Evolutionary conservation across 2,888 invertebrate species (phyloP).

Genomic region (Clistopyga incitator): DNA sequence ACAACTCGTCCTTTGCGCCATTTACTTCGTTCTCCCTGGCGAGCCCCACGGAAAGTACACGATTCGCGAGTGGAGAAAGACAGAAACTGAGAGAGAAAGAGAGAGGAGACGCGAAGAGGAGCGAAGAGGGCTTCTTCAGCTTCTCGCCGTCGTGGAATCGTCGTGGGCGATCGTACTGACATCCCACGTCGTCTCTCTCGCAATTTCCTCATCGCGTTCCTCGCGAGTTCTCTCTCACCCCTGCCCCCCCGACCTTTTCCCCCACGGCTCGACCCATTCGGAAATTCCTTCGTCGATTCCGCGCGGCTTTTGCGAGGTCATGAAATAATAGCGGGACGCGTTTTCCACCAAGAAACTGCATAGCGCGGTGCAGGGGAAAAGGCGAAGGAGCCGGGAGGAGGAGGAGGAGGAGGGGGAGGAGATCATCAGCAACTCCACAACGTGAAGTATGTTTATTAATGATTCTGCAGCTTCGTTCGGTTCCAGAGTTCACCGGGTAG

Average conservation of each 20-base stretch:
- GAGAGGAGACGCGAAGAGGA: no score
- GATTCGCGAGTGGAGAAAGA: neutral
- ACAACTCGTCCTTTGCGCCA: slow-evolving; percentile 39
- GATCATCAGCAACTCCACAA: no score
- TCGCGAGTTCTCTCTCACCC: slow-evolving; percentile 39
- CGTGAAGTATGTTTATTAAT: no score
- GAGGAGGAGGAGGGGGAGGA: no score
- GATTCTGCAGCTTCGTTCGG: no score
- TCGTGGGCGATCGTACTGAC: slow-evolving; percentile 25
- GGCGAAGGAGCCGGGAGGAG: no score
- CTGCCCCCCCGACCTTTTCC: slow-evolving; percentile 3
- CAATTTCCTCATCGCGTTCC: slow-evolving; percentile 51
- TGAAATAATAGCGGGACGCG: slow-evolving; percentile 63
- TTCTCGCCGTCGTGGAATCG: slow-evolving; percentile 30
- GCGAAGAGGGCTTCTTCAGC: slow-evolving; percentile 11
- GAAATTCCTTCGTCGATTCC: slow-evolving; percentile 52
- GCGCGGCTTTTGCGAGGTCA: slow-evolving; percentile 41
- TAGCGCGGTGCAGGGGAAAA: no score
- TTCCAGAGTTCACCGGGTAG: no score
- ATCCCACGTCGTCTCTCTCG: slow-evolving; percentile 21
- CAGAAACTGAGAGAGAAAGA: neutral
- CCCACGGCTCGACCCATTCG: neutral
- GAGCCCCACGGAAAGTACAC: neutral
- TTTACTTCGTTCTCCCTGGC: slow-evolving; percentile 15
- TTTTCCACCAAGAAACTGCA: slow-evolving; percentile 39